Evolutionary conservation across 2,797 vertebrate species (phyloP), one percentile per base, ranked within the genome.

Genomic region (Clarias pachynema): DNA sequence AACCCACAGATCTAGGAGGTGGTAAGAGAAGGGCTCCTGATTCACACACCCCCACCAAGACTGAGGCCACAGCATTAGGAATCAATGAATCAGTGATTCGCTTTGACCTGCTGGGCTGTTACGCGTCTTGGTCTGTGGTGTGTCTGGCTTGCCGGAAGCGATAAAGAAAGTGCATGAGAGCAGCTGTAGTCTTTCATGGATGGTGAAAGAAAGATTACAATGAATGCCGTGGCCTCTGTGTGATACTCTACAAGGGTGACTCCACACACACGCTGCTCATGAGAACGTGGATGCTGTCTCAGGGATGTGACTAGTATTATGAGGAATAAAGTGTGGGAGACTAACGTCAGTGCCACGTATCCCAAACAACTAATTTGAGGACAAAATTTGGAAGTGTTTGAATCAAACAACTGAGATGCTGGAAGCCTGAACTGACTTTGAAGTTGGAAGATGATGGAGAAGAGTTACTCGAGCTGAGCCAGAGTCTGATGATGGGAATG

Each of bases 41-140:
- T 79, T 86, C 82, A 85, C 81, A 72, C 34, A 22, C 69, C 56
- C 56, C 56, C 20, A 83, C 56, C 34, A 49, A 60, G 68, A 49
- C 57, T 63, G n/a, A 73, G n/a, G 37, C 69, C 81, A 83, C 34
- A 62, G 57, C 22, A 7, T 40, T 24, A 72, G 86, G 78, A 84
- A 72, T 84, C 81, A 87, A 68, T 60, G 24, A 56, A 89, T 83
- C 80, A 69, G 6, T 90, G 89, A 90, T 86, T 89, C 89, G 89
- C 79, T 79, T 83, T 3, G 34, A 68, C 79, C 56, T 37, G 16
- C 31, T 49, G 69, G 26, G 62, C 53, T 68, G 74, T 88, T 87
- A 86, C 73, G 60, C 9, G 77, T 83, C 75, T 84, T 18, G 49
- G 75, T 18, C 60, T 69, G 53, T 31, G 57, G 72, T 37, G 29